Base-by-base conservation (phyloP, 2,888 invertebrate species). In the Cabera pusaria region DNA sequence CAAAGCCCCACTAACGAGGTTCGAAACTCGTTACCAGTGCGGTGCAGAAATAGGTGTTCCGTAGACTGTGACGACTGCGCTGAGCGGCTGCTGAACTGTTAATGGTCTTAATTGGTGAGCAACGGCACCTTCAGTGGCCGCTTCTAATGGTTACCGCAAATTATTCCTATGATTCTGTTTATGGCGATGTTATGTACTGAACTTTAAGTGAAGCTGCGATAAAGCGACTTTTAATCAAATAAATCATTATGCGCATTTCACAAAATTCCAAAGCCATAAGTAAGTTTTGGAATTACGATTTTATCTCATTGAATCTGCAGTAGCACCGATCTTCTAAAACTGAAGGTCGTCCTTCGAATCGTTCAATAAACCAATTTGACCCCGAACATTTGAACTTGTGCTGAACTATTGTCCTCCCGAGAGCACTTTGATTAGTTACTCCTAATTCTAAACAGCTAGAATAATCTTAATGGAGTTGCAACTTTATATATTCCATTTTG, bases 1-100 rank as follows among this genome's bases (percentile, higher is more conserved):
- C 14, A 29, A 27, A 40, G 33, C 17, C 20, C 44, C 47, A 39
- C 52, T 68, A 68, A 68, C 61, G 68, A 68, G 59, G 46, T 51
- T 39, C 27, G 29, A 29, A 47, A 39, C 61, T 67, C 63, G 58
- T 66, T 64, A 68, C 34, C 28, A 40, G 33, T 16, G 57, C 45
- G 49, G 31, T 48, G 37, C 52, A 44, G 49, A 51, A 46, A 44
- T 41, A 47, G 42, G 27, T 47, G 35, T 26, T 34, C 33, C 52
- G 34, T 50, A 44, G 28, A 49, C 58, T 56, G 56, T 53, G 59
- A 53, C 54, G 52, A 40, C 46, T 54, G 41, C 43, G 43, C 57
- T 49, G 47, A 29, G 31, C 42, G 23, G 45, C 40, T 38, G 35
- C 39, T 44, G 45, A 53, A 48, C 51, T 52, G 56, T 47, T 61